Evolutionary conservation across 2,888 invertebrate species (phyloP).

Genomic region (Heliconius erato): DNA sequence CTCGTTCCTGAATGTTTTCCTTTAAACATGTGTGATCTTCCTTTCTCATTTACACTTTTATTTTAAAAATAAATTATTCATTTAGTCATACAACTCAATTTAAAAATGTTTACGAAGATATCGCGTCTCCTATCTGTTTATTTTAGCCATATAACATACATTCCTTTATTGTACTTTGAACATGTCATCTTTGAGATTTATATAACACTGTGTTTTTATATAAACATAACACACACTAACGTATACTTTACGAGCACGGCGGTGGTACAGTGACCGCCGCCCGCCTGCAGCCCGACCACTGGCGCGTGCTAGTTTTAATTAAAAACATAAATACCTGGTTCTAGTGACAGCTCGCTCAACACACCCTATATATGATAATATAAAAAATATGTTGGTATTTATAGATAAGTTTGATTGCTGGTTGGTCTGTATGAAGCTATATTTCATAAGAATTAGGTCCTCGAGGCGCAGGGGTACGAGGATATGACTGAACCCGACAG

Average conservation of each 20-base stretch:
- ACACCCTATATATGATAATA: background rate
- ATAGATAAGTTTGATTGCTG: background rate
- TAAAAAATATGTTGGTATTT: background rate
- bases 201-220: no score
- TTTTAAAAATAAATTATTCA: no score
- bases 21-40: background rate
- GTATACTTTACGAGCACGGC: background rate
- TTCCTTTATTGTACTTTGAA: no score
- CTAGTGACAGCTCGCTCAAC: background rate
- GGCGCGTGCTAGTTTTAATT: conserved; percentile 10
- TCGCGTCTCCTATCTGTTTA: background rate
- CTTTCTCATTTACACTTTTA: background rate
- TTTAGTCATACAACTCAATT: background rate
- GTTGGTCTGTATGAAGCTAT: background rate
- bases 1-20: no score
- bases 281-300: background rate
- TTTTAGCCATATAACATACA: no score
- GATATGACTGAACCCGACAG: no score
- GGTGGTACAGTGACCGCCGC: background rate
- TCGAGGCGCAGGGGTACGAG: no score
- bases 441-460: no score
- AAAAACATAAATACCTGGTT: conserved; percentile 14
- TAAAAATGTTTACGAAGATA: background rate
- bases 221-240: no score
- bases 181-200: no score